Evolutionary conservation across 2,113 vertebrate species (phyloP).

Genomic region (Opisthocomus hoazin): DNA sequence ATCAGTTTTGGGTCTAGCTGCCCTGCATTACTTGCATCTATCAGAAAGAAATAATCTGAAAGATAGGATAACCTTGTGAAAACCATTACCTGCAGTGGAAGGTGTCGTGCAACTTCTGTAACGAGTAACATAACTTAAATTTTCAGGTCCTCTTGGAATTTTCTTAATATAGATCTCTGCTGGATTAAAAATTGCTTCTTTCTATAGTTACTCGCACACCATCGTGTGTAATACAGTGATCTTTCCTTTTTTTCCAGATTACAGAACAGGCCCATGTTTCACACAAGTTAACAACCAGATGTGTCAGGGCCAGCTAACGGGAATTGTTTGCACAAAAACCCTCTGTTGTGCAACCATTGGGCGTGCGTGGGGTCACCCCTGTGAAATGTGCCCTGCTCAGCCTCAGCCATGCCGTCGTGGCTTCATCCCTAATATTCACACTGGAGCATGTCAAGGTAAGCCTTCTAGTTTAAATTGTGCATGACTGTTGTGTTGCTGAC

Average conservation of each 20-base stretch:
- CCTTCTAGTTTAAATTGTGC: not conserved
- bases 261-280: conserved; percentile 79
- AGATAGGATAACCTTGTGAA: not conserved
- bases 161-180: not conserved
- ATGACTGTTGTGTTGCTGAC: not conserved
- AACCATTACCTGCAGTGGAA: not conserved
- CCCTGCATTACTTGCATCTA: not conserved
- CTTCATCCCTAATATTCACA: conserved; percentile 76
- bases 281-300: conserved; percentile 72
- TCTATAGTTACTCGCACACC: not conserved
- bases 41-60: not conserved
- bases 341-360: conserved; percentile 80
- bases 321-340: conserved; percentile 78
- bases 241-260: conserved; percentile 62
- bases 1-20: not conserved
- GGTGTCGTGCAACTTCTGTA: not conserved
- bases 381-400: conserved; percentile 77
- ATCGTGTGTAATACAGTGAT: not conserved
- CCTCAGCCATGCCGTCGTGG: conserved; percentile 76
- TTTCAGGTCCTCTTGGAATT: not conserved
- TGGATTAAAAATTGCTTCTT: not conserved
- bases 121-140: not conserved
- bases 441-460: conserved; percentile 79
- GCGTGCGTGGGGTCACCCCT: conserved; percentile 77
- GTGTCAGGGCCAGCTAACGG: conserved; percentile 77